A percentile compares a stretch with the other conserved stretches of the same genome.
Conservation (phyloP, 2,113 vertebrate genomes). For the Rostratula benghalensis region DNA sequence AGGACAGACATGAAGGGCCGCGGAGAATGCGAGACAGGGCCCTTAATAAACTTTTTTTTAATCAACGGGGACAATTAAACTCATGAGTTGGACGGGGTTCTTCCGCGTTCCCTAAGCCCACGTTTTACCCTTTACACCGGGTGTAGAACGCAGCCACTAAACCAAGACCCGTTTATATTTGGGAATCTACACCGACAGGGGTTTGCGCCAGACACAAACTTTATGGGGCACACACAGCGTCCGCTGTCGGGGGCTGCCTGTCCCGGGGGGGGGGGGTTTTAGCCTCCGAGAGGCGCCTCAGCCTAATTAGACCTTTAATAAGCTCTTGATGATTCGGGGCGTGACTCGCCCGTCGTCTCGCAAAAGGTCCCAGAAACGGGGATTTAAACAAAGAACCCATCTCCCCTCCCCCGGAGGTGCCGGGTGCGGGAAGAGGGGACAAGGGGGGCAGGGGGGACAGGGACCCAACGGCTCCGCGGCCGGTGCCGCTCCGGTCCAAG, state of each 20-base stretch:
- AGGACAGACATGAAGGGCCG: neutral
- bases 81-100: fast-evolving
- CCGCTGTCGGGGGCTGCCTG: neutral
- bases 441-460: neutral
- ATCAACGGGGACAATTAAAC: neutral
- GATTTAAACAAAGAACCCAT: neutral
- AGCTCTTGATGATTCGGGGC: slow-evolving; percentile 22
- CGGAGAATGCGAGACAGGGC: neutral
- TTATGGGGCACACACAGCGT: neutral
- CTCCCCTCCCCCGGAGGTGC: neutral
- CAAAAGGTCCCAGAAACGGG: neutral
- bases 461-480: neutral
- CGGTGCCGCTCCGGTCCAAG: neutral
- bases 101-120: neutral
- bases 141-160: neutral
- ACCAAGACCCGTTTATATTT: fast-evolving
- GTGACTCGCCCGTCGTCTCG: neutral
- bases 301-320: slow-evolving; percentile 38
- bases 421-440: neutral
- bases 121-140: neutral
- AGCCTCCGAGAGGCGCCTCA: neutral
- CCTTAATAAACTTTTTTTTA: neutral
- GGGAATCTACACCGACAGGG: neutral
- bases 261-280: neutral
- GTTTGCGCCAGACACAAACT: neutral